Percentiles rank a stretch among this genome's conserved stretches.
phyloP scores from a whole-genome alignment of 1,140 invertebrate species.

The Ceratoteleas bidentatus region DNA sequence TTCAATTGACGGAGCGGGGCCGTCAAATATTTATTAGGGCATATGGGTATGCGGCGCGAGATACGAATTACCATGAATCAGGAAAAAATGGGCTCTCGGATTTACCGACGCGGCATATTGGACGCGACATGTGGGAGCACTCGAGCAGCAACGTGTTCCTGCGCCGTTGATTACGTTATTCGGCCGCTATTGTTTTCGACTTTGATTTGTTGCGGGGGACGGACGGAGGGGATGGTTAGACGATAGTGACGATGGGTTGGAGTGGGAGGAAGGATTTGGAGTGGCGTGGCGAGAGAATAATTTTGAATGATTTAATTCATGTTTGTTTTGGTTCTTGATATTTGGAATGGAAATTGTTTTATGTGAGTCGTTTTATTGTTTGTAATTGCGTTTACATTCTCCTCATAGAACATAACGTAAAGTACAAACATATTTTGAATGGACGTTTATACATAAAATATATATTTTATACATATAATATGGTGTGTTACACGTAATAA shows the following conservation, averaged over 20 bases:
- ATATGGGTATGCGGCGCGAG: constrained; percentile 62
- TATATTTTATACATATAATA: too few species aligned
- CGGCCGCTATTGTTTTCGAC: constrained; percentile 64
- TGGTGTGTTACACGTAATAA: too few species aligned
- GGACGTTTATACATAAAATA: too few species aligned
- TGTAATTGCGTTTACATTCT: too few species aligned
- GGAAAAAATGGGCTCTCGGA: constrained; percentile 73
- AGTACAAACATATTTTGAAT: too few species aligned
- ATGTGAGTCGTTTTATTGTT: too few species aligned
- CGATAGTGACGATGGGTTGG: constrained; percentile 26
- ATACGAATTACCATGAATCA: constrained; percentile 72
- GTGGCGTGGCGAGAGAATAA: background rate
- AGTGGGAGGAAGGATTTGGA: constrained; percentile 15
- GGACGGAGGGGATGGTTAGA: constrained; percentile 45
- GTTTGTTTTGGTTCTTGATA: too few species aligned
- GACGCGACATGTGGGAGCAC: constrained; percentile 68
- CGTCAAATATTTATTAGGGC: constrained; percentile 77
- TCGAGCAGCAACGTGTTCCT: constrained; percentile 65
- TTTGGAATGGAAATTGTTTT: too few species aligned
- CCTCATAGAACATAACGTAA: too few species aligned
- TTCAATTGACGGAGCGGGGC: constrained; percentile 57
- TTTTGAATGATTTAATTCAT: too few species aligned
- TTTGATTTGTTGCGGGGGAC: constrained; percentile 57
- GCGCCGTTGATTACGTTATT: constrained; percentile 63
- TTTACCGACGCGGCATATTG: constrained; percentile 67